Conservation (phyloP, 1,140 invertebrate species). For the Drosophila punjabiensis region DNA sequence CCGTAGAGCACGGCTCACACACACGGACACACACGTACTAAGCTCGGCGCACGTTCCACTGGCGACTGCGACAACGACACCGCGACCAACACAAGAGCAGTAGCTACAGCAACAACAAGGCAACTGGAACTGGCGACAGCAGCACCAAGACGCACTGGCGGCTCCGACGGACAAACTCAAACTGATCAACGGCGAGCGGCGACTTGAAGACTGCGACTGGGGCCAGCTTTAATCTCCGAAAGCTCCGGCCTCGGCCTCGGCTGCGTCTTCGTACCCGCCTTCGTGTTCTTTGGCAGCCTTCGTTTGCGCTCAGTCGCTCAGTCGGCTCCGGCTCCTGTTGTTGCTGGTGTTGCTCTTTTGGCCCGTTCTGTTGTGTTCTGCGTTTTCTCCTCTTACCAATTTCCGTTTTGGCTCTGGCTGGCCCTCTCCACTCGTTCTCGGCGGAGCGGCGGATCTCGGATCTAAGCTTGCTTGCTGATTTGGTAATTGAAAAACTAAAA, state of each 20-base stretch:
- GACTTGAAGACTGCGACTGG: constrained; percentile 68
- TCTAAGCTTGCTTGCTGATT: constrained; percentile 63
- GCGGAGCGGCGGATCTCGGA: constrained; percentile 27
- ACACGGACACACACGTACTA: constrained; percentile 20
- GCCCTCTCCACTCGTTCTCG: constrained; percentile 53
- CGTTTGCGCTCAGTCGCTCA: constrained; percentile 27
- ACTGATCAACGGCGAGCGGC: constrained; percentile 63
- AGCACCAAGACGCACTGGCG: constrained; percentile 26
- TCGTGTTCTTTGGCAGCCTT: constrained; percentile 13
- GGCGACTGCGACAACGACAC: constrained; percentile 10
- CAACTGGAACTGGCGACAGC: constrained; percentile 6
- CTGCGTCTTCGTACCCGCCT: constrained; percentile 21
- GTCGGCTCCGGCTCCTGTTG: constrained; percentile 17
- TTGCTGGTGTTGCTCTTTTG: constrained; percentile 13
- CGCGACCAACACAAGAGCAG: neutral
- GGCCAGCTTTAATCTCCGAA: constrained; percentile 48
- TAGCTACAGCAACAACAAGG: constrained; percentile 6
- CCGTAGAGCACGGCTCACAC: constrained; percentile 17
- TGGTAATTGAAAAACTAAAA: constrained; percentile 72
- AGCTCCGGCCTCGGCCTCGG: constrained; percentile 35
- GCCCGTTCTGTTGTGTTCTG: constrained; percentile 24
- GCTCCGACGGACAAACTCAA: constrained; percentile 67
- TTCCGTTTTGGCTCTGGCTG: constrained; percentile 70
- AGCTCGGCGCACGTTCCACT: constrained; percentile 35
- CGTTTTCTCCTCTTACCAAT: constrained; percentile 71